phyloP scores from a whole-genome alignment of 1,140 invertebrate genomes.

The Epicauta chinensis region DNA sequence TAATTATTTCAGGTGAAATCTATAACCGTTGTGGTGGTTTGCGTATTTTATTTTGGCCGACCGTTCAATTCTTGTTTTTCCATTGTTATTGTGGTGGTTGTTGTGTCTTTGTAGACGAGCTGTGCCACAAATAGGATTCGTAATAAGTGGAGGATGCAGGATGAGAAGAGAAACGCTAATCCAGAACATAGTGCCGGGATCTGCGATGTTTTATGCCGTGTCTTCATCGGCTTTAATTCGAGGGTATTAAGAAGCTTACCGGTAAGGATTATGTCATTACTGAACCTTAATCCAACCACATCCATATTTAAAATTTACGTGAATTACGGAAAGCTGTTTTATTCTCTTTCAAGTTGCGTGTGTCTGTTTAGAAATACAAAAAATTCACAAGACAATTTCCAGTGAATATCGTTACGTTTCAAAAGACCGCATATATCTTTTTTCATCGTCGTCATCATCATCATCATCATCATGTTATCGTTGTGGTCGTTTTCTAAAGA shows the following conservation, averaged over 20 bases:
- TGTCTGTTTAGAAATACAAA: conserved; percentile 1
- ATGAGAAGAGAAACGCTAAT: conserved; percentile 13
- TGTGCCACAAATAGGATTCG: not conserved
- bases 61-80: not conserved
- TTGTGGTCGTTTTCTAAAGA: too few species aligned
- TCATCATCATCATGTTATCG: too few species aligned
- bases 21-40: not conserved
- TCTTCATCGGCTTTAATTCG: conserved; percentile 27
- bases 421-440: not conserved
- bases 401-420: not conserved
- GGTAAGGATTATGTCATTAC: conserved; percentile 27
- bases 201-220: conserved; percentile 26
- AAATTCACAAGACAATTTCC: too few species aligned
- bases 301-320: conserved; percentile 28
- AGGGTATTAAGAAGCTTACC: conserved; percentile 25
- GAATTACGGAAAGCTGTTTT: conserved; percentile 4
- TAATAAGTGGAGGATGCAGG: not conserved
- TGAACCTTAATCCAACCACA: conserved; percentile 22
- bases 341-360: not conserved
- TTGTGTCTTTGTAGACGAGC: not conserved
- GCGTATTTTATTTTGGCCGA: not conserved
- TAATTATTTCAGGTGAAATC: too few species aligned
- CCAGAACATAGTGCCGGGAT: conserved; percentile 21
- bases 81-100: not conserved
- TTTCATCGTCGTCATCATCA: too few species aligned